These are phyloP conservation scores for Cetoscarus ocellatus DNA, from an alignment of 2,797 vertebrate genomes.

Conservation along the genomic window DNA sequence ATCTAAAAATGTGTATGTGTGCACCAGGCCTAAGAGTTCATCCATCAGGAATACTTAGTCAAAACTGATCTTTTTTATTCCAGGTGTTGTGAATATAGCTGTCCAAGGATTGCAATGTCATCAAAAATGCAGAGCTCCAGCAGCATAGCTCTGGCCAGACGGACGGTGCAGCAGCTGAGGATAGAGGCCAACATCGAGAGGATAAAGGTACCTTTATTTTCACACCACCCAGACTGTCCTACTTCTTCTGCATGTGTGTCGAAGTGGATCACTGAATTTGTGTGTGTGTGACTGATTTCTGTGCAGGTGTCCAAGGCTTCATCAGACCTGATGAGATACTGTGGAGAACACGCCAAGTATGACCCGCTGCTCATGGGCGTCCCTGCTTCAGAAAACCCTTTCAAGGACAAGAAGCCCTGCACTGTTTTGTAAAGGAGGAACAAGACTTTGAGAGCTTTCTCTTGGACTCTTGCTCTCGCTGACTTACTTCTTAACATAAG, in stretches of 20 bases:
- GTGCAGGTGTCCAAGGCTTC: conserved; percentile 94
- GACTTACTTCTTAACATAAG: conserved; percentile 62
- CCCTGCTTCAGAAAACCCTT: conserved; percentile 94
- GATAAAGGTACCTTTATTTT: conserved; percentile 88
- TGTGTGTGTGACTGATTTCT: conserved; percentile 5
- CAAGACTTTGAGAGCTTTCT: conserved; percentile 30
- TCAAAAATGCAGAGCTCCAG: conserved; percentile 90
- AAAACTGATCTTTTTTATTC: not conserved
- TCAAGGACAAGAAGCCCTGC: conserved; percentile 97
- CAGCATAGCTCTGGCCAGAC: conserved; percentile 88
- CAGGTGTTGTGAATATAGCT: conserved; percentile 57
- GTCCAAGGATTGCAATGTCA: conserved; percentile 83
- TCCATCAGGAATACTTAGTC: no score
- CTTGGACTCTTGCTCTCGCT: conserved; percentile 34
- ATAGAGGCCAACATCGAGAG: conserved; percentile 92
- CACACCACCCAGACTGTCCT: not conserved
- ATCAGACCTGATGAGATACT: conserved; percentile 95
- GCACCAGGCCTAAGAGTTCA: no score
- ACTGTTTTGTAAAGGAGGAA: conserved; percentile 87
- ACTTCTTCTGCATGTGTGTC: not conserved
- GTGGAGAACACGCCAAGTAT: conserved; percentile 91
- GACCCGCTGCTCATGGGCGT: conserved; percentile 93
- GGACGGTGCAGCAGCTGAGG: conserved; percentile 91
- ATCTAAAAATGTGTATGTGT: no score
- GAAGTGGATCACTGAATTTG: conserved; percentile 3